phyloP scores from a whole-genome alignment of 2,113 vertebrate species.

The human region GRCh38 chr12:110720001-110720500 shows the following conservation, averaged over 20 bases:
- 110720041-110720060: conserved; percentile 77
- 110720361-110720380: background rate
- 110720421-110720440: conserved; percentile 83
- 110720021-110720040: conserved; percentile 84
- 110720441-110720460: conserved; percentile 88
- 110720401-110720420: conserved; percentile 85
- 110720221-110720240: conserved; percentile 71
- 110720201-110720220: conserved; percentile 66
- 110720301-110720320: conserved; percentile 77
- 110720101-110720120: conserved; percentile 81
- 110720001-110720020: conserved; percentile 84
- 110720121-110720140: conserved; percentile 74
- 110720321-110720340: conserved; percentile 73
- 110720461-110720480: conserved; percentile 75
- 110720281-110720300: conserved; percentile 74
- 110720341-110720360: conserved; percentile 41
- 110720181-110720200: conserved; percentile 71
- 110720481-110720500: conserved; percentile 86
- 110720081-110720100: conserved; percentile 75
- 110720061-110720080: conserved; percentile 76
- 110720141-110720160: conserved; percentile 77
- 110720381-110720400: conserved; percentile 46
- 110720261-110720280: conserved; percentile 66
- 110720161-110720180: conserved; percentile 75
- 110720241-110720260: conserved; percentile 81